phyloP scores from a whole-genome alignment of 2,797 vertebrate genomes.

The Cynopterus sphinx region DNA sequence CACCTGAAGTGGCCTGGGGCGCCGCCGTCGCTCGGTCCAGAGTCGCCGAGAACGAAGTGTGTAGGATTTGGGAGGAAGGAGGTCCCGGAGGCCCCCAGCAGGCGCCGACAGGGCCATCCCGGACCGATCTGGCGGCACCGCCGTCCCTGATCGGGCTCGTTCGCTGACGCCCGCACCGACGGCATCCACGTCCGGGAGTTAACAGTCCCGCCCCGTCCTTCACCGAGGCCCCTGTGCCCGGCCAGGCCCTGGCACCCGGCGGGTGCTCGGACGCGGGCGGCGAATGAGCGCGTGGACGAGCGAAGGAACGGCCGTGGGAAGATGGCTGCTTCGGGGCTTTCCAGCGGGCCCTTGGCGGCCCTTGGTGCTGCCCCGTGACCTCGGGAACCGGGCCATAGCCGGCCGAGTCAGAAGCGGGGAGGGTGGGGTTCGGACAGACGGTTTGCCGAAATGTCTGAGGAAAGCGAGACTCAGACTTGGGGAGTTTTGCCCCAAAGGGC shows the following conservation, averaged over 20 bases:
- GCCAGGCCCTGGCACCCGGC: not conserved
- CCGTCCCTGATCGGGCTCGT: not conserved
- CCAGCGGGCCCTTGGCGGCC: not conserved
- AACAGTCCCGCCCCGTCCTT: fast-evolving
- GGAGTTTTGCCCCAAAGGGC: not conserved
- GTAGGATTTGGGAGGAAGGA: not conserved
- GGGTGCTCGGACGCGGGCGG: not conserved
- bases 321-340: not conserved
- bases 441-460: not conserved
- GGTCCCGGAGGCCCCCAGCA: not conserved
- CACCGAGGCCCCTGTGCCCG: fast-evolving
- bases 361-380: not conserved
- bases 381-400: not conserved
- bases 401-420: not conserved
- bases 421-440: no score
- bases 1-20: no score
- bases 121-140: fast-evolving
- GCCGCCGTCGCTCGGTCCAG: not conserved
- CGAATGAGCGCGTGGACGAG: not conserved
- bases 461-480: not conserved
- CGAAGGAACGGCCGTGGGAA: not conserved
- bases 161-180: not conserved
- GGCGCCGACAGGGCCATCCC: no score
- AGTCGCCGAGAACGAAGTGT: not conserved
- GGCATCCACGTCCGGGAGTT: fast-evolving